Evolutionary conservation across 2,797 vertebrate genomes (phyloP).

Genomic region (Crypturellus tataupa): DNA sequence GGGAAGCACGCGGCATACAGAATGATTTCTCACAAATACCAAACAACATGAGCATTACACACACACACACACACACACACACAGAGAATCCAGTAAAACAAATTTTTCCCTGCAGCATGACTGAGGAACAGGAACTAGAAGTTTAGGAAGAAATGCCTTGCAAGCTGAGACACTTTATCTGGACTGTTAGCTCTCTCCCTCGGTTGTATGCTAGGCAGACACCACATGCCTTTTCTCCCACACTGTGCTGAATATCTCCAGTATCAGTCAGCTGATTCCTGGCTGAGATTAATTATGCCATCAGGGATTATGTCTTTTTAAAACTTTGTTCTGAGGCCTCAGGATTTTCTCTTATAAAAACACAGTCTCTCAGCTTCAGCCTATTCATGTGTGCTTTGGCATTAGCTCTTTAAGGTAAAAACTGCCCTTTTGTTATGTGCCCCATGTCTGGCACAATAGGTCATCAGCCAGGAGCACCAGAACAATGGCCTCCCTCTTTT

Average conservation of each 20-base stretch:
- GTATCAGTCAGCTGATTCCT: neutral
- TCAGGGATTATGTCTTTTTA: neutral
- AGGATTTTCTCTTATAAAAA: constrained; percentile 6
- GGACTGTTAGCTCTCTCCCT: neutral
- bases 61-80: neutral
- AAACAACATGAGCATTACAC: neutral
- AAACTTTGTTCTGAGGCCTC: neutral
- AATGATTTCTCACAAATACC: neutral
- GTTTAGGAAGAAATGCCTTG: neutral
- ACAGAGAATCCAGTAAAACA: neutral
- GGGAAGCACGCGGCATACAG: neutral
- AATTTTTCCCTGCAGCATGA: neutral
- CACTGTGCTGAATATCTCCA: neutral
- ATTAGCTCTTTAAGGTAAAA: neutral
- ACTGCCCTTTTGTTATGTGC: neutral
- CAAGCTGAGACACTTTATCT: neutral
- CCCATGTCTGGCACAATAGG: neutral
- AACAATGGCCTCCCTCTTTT: neutral
- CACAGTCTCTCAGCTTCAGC: neutral
- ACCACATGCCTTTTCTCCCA: constrained; percentile 8
- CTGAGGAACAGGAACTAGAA: neutral
- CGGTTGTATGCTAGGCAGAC: neutral
- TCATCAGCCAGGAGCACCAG: neutral
- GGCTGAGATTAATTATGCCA: neutral
- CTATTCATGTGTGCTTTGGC: constrained; percentile 12